Evolutionary conservation across 2,888 invertebrate species (phyloP), one percentile per base, ranked within the genome.

Genomic region (Arrhopalites spinosus): DNA sequence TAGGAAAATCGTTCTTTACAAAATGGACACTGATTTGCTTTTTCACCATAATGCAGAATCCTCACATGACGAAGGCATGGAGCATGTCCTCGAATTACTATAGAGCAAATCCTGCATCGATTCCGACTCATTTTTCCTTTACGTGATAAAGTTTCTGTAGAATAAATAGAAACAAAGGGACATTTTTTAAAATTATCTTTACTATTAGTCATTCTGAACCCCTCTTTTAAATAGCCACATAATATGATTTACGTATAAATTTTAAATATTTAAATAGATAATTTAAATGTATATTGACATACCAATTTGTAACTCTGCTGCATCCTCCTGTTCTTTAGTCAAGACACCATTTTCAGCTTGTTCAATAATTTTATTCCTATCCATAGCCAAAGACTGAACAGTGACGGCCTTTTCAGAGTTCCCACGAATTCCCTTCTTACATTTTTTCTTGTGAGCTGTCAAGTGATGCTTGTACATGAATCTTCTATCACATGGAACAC

Each of bases 401-500:
- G 15, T 7, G 59, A 15, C 15, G 50, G 43, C n/a, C 20, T 68
- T 29, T 13, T 29, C 5, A 29, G 30, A 30, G 11, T 66, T 66
- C 29, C 30, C 3, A 7, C n/a, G n/a, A n/a, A 43, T 20, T n/a
- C 23, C 30, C 7, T 1, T 13, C 15, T 20, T 23, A 36, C 70
- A 70, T 3, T 2, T 20, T 36, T 56, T 56, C 23, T 70, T 70
- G 56, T 70, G 70, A n/a, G 30, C 17, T 59, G 56, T n/a, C 11
- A 59, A 70, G 11, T 70, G 30, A n/a, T 20, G 56, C 17, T 30
- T 13, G 11, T 50, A 15, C 30, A 70, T 43, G 45, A 74, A 68
- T 15, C 68, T 50, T 15, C 13, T 27, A 45, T 74, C 45, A 59
- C 74, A 74, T 1, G 15, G 25, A n/a, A 20, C 13, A 59, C 74